A percentile compares a stretch with the other conserved stretches of the same genome.
phyloP scores from a whole-genome alignment of 2,113 vertebrate species.

The Onychorhynchus coronatus region DNA sequence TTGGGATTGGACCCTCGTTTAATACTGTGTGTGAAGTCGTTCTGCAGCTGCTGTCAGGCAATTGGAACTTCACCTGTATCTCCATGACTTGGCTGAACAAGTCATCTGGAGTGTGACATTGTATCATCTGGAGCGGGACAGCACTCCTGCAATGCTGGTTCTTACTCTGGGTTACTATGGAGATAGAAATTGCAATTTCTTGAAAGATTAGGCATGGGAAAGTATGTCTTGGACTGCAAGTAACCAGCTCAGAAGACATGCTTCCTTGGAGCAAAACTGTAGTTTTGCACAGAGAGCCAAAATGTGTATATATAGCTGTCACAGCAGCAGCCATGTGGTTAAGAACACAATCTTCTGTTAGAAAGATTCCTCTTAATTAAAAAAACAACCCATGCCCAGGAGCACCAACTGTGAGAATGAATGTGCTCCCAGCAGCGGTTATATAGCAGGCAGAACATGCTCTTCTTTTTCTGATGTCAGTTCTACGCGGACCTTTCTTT shows the following conservation, averaged over 20 bases:
- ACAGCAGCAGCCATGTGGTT: not conserved
- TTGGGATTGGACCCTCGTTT: not conserved
- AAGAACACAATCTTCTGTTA: not conserved
- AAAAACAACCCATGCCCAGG: not conserved
- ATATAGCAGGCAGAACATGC: not conserved
- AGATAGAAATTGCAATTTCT: not conserved
- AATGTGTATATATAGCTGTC: not conserved
- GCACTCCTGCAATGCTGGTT: not conserved
- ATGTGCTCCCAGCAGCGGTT: not conserved
- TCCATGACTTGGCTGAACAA: not conserved
- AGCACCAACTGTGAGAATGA: not conserved
- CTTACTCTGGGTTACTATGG: not conserved
- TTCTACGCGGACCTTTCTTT: not conserved
- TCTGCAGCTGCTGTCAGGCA: not conserved
- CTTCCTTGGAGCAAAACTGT: not conserved
- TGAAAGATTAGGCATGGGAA: not conserved
- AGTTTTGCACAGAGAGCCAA: not conserved
- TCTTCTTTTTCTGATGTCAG: not conserved
- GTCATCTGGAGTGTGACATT: not conserved
- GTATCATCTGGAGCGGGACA: not conserved
- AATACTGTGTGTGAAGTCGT: not conserved
- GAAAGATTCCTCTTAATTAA: not conserved
- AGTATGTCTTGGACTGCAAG: not conserved
- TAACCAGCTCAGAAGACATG: not conserved
- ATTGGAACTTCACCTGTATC: not conserved